Base-by-base conservation (phyloP, 2,888 invertebrate species). In the Mesodorylaimus sp. region DNA sequence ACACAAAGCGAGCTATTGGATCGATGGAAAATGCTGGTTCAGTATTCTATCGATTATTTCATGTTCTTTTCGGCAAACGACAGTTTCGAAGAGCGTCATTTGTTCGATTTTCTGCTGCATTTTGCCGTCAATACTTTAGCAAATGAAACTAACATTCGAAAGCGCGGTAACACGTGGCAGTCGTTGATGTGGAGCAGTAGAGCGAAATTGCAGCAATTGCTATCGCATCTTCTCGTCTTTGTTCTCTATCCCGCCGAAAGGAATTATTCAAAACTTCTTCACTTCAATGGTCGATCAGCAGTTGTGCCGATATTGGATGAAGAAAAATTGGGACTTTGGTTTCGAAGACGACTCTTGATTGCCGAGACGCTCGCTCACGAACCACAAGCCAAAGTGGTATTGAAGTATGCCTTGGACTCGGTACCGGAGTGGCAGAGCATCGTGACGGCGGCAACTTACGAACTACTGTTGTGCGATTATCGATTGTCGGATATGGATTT, bases 211-310 rank as follows among this genome's bases (percentile, higher is more conserved):
- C 28, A 45, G 1, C 48, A 39, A n/a, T 47, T 57, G 10, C 53
- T 61, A 42, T 59, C 58, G 3, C 58, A 61, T 24, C 23, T 60
- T 38, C 56, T 61, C n/a, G 59, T 61, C 32, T 62, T 59, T 43
- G 52, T 58, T 2, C 53, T 61, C 2, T 62, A 56, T 45, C 59
- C 60, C 7, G 60, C 57, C 19, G 53, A 54, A 32, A 21, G n/a
- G n/a, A n/a, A n/a, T n/a, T n/a, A 16, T 16, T 16, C 23, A 10
- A 5, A 32, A 2, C 3, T 29, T 5, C 2, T 19, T 10, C 5
- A 25, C 23, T 23, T 32, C 19, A 41, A 10, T 7, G 21, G 41
- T 19, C n/a, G n/a, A n/a, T n/a, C n/a, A n/a, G n/a, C n/a, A n/a
- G n/a, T n/a, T n/a, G n/a, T n/a, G n/a, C n/a, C n/a, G n/a, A n/a